A percentile compares a stretch with the other conserved stretches of the same genome.
Evolutionary conservation across 1,140 invertebrate genomes (phyloP).

Genomic region (Procambarus virginalis): DNA sequence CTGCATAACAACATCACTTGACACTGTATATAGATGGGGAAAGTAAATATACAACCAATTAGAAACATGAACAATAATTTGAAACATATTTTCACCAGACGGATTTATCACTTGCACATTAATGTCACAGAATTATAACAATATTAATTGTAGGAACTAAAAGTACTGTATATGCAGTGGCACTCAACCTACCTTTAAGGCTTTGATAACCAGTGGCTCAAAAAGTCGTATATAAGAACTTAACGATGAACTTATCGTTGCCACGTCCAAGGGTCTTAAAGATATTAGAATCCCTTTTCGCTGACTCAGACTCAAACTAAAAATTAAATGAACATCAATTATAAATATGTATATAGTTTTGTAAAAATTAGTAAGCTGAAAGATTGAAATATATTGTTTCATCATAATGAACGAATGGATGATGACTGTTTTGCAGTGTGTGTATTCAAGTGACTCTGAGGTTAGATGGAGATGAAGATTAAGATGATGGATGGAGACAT

Average conservation of each 20-base stretch:
- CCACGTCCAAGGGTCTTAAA: slow-evolving; percentile 71
- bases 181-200: slow-evolving; percentile 79
- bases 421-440: no score
- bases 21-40: slow-evolving; percentile 87
- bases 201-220: slow-evolving; percentile 91
- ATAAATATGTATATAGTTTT: no score
- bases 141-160: no score
- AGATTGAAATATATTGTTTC: no score
- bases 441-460: no score
- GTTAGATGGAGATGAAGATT: no score
- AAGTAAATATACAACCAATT: neutral
- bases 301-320: slow-evolving; percentile 32
- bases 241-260: slow-evolving; percentile 78
- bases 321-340: slow-evolving; percentile 13
- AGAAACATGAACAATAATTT: neutral
- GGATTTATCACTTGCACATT: neutral
- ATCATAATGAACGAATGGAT: no score
- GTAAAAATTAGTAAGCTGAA: no score
- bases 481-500: no score
- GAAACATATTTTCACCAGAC: neutral
- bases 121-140: no score
- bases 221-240: slow-evolving; percentile 89
- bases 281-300: slow-evolving; percentile 63
- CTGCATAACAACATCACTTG: slow-evolving; percentile 86
- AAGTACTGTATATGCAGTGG: neutral